Base-by-base conservation (phyloP, 2,888 invertebrate genomes). In the Drosophila testacea region DNA sequence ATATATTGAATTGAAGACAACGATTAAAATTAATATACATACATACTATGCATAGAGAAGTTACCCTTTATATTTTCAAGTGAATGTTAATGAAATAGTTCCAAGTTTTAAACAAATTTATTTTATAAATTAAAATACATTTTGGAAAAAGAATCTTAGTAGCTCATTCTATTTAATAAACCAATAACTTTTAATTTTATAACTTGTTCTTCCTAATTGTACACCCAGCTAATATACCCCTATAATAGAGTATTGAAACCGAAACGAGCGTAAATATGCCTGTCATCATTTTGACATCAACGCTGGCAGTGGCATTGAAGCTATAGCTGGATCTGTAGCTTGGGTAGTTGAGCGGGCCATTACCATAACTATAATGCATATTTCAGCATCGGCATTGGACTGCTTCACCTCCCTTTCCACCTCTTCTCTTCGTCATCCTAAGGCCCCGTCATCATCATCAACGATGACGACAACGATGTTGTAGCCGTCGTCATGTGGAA, bases 321-420 rank as follows among this genome's bases (percentile, higher is more conserved):
- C 55, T 47, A 44, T 48, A 47, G 64, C 65, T 57, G 59, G 41
- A 60, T 63, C 57, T 73, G 63, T 48, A 56, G 60, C 54, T 62
- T 54, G 79, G 78, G 81, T 78, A 71, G 86, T 76, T 80, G 79
- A 75, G 70, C 79, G 69, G 71, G 70, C 81, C 83, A 86, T 86
- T 86, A 88, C 88, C 88, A 86, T 88, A 86, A 88, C 88, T 83
- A 88, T 86, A 86, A 86, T 86, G 87, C 87, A 86, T 86, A 86
- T 84, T 87, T 87, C 84, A 85, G 83, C 83, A 87, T 85, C 81
- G 85, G 73, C 83, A 73, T 63, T 64, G 82, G 77, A 60, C 52
- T 59, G 39, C 52, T 48, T 59, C 46, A 61, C 59, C 6, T 6
- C 30, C 16, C 28, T 4, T 6, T 5, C 0, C 34, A 0, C 22